Percentiles rank a stretch among this genome's conserved stretches.
These are phyloP conservation scores for Drosophila putrida DNA, from an alignment of 2,888 invertebrate species.

Conservation along the genomic window DNA sequence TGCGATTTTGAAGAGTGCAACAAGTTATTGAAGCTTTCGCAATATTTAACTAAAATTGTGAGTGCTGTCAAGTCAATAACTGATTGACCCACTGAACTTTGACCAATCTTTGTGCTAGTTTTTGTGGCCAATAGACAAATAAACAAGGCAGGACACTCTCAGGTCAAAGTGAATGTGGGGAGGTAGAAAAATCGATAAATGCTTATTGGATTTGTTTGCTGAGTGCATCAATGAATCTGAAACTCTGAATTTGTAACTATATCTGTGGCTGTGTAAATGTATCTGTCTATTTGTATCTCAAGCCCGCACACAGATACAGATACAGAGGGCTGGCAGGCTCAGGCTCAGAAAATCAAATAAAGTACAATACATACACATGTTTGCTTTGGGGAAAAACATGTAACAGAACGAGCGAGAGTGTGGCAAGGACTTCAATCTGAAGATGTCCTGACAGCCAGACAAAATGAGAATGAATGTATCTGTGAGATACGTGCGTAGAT, in stretches of 20 bases:
- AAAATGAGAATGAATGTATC: slow-evolving; percentile 49
- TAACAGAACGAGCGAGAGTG: slow-evolving; percentile 41
- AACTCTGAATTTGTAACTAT: slow-evolving; percentile 49
- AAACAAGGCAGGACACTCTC: slow-evolving; percentile 28
- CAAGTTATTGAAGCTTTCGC: slow-evolving; percentile 47
- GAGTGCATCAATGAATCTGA: slow-evolving; percentile 74
- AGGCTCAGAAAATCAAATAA: slow-evolving; percentile 70
- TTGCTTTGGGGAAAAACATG: slow-evolving; percentile 58
- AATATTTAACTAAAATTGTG: slow-evolving; percentile 33
- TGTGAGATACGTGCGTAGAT: slow-evolving; percentile 42
- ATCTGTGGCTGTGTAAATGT: slow-evolving; percentile 25
- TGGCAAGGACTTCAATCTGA: slow-evolving; percentile 17
- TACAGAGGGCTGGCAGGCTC: slow-evolving; percentile 32
- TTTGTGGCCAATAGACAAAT: slow-evolving; percentile 44
- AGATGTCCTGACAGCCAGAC: slow-evolving; percentile 42
- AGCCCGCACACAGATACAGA: slow-evolving; percentile 46
- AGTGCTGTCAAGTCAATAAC: slow-evolving; percentile 41
- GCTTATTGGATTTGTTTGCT: slow-evolving; percentile 52
- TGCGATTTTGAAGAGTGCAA: slow-evolving; percentile 22
- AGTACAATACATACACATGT: slow-evolving; percentile 55
- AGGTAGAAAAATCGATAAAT: slow-evolving; percentile 60
- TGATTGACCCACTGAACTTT: slow-evolving; percentile 61
- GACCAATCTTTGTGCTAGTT: slow-evolving; percentile 10
- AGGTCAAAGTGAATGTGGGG: neutral
- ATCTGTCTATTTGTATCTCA: slow-evolving; percentile 41